These are phyloP conservation scores for Drosophila barbarae DNA, from an alignment of 2,888 invertebrate species.

Conservation along the genomic window DNA sequence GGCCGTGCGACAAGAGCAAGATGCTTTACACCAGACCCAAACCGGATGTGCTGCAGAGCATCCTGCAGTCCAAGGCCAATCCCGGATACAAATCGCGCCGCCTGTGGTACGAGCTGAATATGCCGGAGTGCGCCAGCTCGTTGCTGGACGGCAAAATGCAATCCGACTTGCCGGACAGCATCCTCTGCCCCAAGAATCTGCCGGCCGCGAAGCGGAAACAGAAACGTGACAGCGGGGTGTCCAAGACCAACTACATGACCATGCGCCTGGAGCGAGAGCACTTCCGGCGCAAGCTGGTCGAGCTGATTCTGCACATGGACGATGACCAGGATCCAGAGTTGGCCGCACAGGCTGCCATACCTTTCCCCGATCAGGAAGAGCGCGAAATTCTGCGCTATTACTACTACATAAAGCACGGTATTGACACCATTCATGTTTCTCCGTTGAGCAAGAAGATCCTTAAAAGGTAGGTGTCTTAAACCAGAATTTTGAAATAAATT, in stretches of 20 bases:
- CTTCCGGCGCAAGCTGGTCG: conserved; percentile 89
- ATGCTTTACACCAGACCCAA: conserved; percentile 75
- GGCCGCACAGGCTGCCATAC: conserved; percentile 41
- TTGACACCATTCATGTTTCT: conserved; percentile 93
- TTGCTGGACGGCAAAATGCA: conserved; percentile 80
- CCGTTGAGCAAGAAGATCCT: conserved; percentile 89
- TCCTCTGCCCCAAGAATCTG: conserved; percentile 77
- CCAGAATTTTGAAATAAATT: background rate
- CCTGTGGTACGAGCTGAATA: conserved; percentile 78
- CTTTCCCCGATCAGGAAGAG: conserved; percentile 84
- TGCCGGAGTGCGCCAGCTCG: conserved; percentile 77
- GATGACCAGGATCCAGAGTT: conserved; percentile 70
- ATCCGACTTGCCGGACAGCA: conserved; percentile 83
- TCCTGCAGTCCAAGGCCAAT: conserved; percentile 78
- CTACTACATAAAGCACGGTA: conserved; percentile 93
- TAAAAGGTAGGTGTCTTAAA: conserved; percentile 80
- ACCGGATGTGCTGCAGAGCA: conserved; percentile 70
- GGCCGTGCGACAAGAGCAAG: conserved; percentile 71
- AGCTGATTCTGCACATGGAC: conserved; percentile 84
- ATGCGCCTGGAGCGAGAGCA: conserved; percentile 88
- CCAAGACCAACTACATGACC: conserved; percentile 84
- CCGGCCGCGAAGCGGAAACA: conserved; percentile 40
- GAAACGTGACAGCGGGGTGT: conserved; percentile 74
- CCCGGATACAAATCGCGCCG: conserved; percentile 76
- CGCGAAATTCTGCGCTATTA: conserved; percentile 89